Base-by-base conservation (phyloP, 2,888 invertebrate genomes). In the Parnassius mnemosyne region DNA sequence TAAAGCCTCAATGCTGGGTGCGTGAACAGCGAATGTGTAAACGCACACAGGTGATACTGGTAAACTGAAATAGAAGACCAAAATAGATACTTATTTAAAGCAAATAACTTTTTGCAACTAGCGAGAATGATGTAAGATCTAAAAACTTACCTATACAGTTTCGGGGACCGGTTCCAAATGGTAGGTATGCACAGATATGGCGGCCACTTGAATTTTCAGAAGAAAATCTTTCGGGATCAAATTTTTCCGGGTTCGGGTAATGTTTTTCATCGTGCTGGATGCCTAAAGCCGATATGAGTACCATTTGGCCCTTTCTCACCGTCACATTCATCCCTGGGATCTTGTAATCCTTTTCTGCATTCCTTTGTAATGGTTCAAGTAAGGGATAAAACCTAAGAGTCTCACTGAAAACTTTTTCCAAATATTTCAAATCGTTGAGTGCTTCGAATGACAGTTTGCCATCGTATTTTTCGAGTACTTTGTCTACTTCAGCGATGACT, bases 181-280 rank as follows among this genome's bases (percentile, higher is more conserved):
- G 86, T 57, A 88, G 58, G 65, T 79, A 89, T 2, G 82, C 82
- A 65, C 81, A 84, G 0, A 79, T 68, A 61, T 81, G 83, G 3
- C 83, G 73, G 10, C 70, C 65, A n/a, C 71, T 74, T 51, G 70
- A 75, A 16, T 79, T 80, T 47, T 83, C 80, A 0, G 77, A 61
- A 12, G 77, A 71, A 73, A 92, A 92, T 63, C 91, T 76, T 44
- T 91, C 87, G 3, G 92, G 92, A 60, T 89, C 82, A 69, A 92
- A 92, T 52, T 77, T 78, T 52, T 82, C 79, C 5, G 92, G 92
- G 11, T 92, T 72, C 0, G 83, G 77, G 67, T 83, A 92, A 66
- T 87, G 80, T 51, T 79, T 73, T 9, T 80, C 78, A 66, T 92
- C 90, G 43, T 81, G 70, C 65, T 92, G 92, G 34, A 92, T 77